A percentile compares a stretch with the other conserved stretches of the same genome.
Conservation (phyloP, 2,888 invertebrate species). For the Ormyrus thymus region DNA sequence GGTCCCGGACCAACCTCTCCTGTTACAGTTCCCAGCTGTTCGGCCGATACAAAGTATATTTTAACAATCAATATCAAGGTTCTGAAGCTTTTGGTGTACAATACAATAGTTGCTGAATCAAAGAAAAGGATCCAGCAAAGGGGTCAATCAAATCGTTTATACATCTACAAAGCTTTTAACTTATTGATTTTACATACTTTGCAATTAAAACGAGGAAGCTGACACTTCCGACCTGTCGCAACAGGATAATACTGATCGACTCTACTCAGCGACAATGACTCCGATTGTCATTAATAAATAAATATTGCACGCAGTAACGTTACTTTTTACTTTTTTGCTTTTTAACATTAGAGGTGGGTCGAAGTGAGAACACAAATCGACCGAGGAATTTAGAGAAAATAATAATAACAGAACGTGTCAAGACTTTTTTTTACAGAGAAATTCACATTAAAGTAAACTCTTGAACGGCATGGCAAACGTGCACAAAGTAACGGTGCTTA, state of each 20-base stretch:
- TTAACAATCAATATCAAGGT: conserved; percentile 5
- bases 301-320: conserved; percentile 42
- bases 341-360: conserved; percentile 3
- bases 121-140: too few species aligned
- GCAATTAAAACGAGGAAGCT: conserved; percentile 37
- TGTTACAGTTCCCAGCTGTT: conserved; percentile 71
- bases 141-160: background rate
- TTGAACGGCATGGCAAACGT: too few species aligned
- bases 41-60: conserved; percentile 56
- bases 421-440: background rate
- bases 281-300: conserved; percentile 41
- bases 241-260: conserved; percentile 47
- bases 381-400: background rate
- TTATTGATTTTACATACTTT: background rate
- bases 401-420: conserved; percentile 1
- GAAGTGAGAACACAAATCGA: conserved; percentile 1
- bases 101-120: background rate
- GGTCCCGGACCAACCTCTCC: conserved; percentile 73
- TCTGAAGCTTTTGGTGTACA: conserved; percentile 3
- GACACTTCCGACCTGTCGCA: conserved; percentile 26
- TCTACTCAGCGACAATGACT: conserved; percentile 21
- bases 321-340: background rate
- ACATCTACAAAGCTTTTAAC: background rate
- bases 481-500: too few species aligned
- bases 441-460: background rate